These are phyloP conservation scores for Nasonia giraulti DNA, from an alignment of 1,140 invertebrate species.

Conservation along the genomic window DNA sequence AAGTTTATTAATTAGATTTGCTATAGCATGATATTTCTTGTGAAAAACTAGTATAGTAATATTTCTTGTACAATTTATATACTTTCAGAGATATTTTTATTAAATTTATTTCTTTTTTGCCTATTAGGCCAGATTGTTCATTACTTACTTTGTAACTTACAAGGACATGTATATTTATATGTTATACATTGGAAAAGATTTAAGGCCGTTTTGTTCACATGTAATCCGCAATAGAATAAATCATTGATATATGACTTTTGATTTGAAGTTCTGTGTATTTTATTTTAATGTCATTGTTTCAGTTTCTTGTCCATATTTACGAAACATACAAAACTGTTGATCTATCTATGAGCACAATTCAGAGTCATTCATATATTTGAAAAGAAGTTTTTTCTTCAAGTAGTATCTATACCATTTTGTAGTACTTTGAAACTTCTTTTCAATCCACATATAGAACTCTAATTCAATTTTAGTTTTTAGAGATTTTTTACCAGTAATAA, in stretches of 20 bases:
- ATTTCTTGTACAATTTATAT: neutral
- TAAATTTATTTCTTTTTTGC: constrained; percentile 50
- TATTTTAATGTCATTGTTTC: constrained; percentile 59
- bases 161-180: constrained; percentile 60
- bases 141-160: constrained; percentile 56
- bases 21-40: neutral
- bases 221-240: constrained; percentile 67
- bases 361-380: constrained; percentile 27
- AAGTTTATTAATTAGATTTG: constrained; percentile 13
- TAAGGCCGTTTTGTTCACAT: constrained; percentile 67
- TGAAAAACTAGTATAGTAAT: neutral
- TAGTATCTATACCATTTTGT: constrained; percentile 1
- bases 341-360: constrained; percentile 41
- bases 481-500: constrained; percentile 50
- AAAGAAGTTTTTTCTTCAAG: constrained; percentile 51
- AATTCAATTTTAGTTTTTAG: constrained; percentile 43
- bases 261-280: constrained; percentile 53
- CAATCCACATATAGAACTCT: constrained; percentile 50
- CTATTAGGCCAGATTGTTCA: constrained; percentile 56
- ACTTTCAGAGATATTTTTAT: constrained; percentile 45
- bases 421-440: constrained; percentile 6
- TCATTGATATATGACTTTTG: constrained; percentile 54
- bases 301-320: constrained; percentile 56
- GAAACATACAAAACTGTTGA: constrained; percentile 64
- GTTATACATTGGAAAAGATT: constrained; percentile 65